phyloP scores from a whole-genome alignment of 2,888 invertebrate species.

The Oscheius sp. region DNA sequence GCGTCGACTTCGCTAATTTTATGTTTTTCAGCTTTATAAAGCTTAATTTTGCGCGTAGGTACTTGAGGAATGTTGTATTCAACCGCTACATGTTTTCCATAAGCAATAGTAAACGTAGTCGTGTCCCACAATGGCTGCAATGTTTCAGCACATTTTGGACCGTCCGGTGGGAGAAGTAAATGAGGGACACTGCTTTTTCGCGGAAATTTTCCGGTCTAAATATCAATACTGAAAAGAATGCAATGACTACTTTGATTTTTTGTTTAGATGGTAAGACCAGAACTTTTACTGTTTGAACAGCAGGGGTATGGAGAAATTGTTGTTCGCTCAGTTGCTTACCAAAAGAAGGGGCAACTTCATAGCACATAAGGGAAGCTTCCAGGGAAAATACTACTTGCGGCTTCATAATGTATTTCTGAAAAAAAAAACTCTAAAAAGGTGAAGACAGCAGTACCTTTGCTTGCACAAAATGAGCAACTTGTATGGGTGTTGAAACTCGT shows the following conservation, averaged over 20 bases:
- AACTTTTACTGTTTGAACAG: constrained; percentile 12
- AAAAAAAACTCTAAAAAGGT: neutral
- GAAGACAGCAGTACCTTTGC: neutral
- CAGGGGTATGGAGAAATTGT: constrained; percentile 12
- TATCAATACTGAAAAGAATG: neutral
- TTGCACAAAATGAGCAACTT: constrained; percentile 16
- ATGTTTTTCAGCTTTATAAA: constrained; percentile 30
- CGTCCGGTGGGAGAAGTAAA: constrained; percentile 37
- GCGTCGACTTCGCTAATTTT: constrained; percentile 15
- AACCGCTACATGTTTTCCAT: constrained; percentile 42
- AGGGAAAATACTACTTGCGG: constrained; percentile 13
- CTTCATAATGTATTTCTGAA: constrained; percentile 11
- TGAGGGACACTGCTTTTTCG: constrained; percentile 3
- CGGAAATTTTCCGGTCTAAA: constrained; percentile 9
- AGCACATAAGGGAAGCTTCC: constrained; percentile 9
- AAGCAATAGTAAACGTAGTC: constrained; percentile 25
- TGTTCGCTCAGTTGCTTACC: neutral
- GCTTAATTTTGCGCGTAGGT: constrained; percentile 27
- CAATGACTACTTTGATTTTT: constrained; percentile 19
- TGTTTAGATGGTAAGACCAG: constrained; percentile 31
- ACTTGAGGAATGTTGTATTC: constrained; percentile 36
- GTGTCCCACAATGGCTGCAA: constrained; percentile 41
- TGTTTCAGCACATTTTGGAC: constrained; percentile 19
- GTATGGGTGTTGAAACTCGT: constrained; percentile 16
- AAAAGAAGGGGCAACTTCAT: constrained; percentile 20